These are phyloP conservation scores for Rhagium mordax DNA, from an alignment of 2,888 invertebrate genomes.

Conservation along the genomic window DNA sequence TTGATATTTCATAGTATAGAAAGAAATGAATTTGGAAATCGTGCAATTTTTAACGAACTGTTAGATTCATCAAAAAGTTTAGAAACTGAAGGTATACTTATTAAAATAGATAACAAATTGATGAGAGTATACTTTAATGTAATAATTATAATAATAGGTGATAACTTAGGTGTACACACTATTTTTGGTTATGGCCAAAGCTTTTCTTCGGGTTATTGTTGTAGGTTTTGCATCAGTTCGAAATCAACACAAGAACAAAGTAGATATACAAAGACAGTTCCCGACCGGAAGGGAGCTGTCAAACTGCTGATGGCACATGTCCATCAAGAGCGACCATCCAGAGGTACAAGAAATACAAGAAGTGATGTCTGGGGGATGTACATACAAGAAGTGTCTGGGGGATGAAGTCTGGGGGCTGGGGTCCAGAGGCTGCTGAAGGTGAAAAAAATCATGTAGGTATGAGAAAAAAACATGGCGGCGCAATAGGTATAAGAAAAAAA, in stretches of 20 bases:
- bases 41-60: conserved; percentile 45
- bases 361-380: no score
- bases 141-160: conserved; percentile 32
- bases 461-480: no score
- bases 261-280: no score
- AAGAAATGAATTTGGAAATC: conserved; percentile 44
- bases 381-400: no score
- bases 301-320: no score
- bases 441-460: no score
- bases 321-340: no score
- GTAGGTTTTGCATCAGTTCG: conserved; percentile 11
- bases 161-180: conserved; percentile 40
- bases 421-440: no score
- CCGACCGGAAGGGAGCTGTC: no score
- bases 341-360: no score
- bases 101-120: conserved; percentile 20
- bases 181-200: conserved; percentile 33
- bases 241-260: conserved; percentile 2
- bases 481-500: no score
- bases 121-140: conserved; percentile 42
- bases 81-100: conserved; percentile 46
- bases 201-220: conserved; percentile 21
- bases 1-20: conserved; percentile 48
- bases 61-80: conserved; percentile 47
- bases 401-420: no score